Conservation (phyloP, 2,113 vertebrate species). For the Saccopteryx leptura region DNA sequence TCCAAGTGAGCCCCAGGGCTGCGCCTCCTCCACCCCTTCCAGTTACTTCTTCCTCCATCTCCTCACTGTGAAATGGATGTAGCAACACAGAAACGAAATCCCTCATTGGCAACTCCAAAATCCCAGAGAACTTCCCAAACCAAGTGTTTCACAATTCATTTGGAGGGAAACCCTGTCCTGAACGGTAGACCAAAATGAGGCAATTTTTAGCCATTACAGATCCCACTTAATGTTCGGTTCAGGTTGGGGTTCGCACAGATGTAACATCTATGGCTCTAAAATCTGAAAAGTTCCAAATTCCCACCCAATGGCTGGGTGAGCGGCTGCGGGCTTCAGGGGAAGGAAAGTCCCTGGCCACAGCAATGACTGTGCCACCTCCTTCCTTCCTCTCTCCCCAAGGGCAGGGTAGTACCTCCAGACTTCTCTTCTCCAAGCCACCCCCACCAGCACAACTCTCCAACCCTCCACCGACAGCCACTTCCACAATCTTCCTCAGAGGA, state of each 20-base stretch:
- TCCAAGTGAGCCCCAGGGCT: not conserved
- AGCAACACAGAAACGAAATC: rapidly evolving
- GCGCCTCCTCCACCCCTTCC: not conserved
- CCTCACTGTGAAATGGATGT: not conserved
- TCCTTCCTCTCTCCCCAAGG: not conserved
- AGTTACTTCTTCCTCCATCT: not conserved
- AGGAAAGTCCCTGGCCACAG: not conserved
- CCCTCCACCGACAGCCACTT: not conserved
- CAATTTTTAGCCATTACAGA: not conserved
- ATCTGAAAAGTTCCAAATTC: too few species aligned
- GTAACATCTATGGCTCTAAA: not conserved
- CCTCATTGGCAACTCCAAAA: not conserved
- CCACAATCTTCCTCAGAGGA: not conserved
- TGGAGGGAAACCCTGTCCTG: not conserved
- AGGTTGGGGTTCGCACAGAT: rapidly evolving
- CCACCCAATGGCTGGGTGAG: rapidly evolving
- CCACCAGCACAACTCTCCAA: not conserved
- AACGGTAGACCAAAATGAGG: rapidly evolving
- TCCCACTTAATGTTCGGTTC: not conserved
- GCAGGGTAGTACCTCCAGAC: not conserved
- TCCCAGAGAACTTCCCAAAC: not conserved
- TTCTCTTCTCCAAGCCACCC: not conserved
- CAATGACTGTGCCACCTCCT: rapidly evolving
- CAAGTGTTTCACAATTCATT: not conserved
- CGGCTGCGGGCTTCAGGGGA: not conserved